Evolutionary conservation across 2,797 vertebrate genomes (phyloP).

Genomic region (Xiphorhynchus erythropygius): DNA sequence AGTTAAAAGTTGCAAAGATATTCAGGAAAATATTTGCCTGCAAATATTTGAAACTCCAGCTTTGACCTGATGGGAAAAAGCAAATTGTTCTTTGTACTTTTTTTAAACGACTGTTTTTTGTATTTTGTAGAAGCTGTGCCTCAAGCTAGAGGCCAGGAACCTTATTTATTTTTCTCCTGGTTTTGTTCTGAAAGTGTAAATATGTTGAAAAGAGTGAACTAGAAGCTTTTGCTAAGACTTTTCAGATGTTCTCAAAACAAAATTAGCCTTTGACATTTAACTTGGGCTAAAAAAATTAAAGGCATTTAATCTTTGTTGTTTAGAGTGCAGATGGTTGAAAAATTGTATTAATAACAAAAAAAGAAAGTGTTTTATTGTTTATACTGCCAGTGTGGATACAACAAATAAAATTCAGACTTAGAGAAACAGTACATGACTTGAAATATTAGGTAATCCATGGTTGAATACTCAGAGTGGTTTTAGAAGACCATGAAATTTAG

Average conservation of each 20-base stretch:
- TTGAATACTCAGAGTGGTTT: neutral
- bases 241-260: slow-evolving; percentile 8
- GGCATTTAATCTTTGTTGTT: neutral
- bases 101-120: neutral
- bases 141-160: neutral
- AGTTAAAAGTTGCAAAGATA: neutral
- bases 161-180: neutral
- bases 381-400: neutral
- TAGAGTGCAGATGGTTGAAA: slow-evolving; percentile 12
- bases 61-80: neutral
- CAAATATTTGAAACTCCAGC: neutral
- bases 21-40: neutral
- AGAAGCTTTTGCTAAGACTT: slow-evolving; percentile 6
- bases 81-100: neutral
- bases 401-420: slow-evolving; percentile 24
- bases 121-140: neutral
- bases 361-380: neutral
- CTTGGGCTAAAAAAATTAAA: neutral
- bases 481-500: slow-evolving; percentile 9
- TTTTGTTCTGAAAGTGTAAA: neutral
- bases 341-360: slow-evolving; percentile 28
- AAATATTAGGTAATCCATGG: neutral
- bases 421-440: neutral
- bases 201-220: neutral
- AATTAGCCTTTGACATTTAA: slow-evolving; percentile 49